These are phyloP conservation scores for Salticus scenicus DNA, from an alignment of 2,888 invertebrate species.

Conservation along the genomic window DNA sequence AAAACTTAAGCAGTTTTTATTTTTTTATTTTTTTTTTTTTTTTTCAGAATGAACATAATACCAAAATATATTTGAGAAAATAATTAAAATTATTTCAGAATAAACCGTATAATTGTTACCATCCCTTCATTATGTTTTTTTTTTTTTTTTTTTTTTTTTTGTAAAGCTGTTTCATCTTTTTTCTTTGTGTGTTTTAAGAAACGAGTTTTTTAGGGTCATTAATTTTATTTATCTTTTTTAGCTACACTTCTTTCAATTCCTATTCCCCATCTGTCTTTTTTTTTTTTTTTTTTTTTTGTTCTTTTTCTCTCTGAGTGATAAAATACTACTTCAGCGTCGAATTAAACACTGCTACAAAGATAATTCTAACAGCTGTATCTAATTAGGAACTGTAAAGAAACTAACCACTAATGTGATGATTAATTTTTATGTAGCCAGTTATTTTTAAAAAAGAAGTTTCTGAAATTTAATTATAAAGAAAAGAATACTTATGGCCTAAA, in stretches of 20 bases:
- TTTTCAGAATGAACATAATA: background rate
- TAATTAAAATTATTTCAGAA: background rate
- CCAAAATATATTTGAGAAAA: background rate
- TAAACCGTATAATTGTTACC: background rate
- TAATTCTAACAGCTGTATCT: slow-evolving; percentile 22
- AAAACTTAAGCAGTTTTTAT: too few species aligned
- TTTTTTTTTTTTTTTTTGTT: background rate
- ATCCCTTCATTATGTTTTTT: background rate
- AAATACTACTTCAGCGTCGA: background rate
- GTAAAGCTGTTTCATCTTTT: background rate
- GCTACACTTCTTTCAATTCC: background rate
- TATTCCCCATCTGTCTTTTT: background rate
- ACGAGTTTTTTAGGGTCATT: slow-evolving; percentile 13
- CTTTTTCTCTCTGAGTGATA: background rate
- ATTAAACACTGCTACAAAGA: background rate
- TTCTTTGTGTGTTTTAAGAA: background rate
- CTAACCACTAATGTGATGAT: background rate
- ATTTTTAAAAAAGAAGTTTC: too few species aligned
- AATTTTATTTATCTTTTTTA: slow-evolving; percentile 12
- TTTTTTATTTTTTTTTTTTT: too few species aligned
- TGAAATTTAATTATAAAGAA: too few species aligned
- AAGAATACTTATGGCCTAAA: too few species aligned
- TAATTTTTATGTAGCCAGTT: background rate
- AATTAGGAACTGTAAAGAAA: slow-evolving; percentile 1
- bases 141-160: background rate